Base-by-base conservation (phyloP, 2,888 invertebrate genomes). In the Eugnorisma glareosa region DNA sequence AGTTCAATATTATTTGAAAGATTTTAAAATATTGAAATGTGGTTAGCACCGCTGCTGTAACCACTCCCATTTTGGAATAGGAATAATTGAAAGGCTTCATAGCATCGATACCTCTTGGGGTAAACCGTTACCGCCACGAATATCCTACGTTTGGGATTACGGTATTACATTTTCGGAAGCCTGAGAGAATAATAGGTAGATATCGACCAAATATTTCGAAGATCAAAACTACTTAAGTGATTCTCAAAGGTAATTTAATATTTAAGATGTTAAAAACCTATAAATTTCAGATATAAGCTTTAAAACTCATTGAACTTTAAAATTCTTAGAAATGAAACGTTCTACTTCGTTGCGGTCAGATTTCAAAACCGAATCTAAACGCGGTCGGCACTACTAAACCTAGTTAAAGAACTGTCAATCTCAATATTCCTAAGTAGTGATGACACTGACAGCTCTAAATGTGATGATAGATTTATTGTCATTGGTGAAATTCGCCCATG, bases 61-160 rank as follows among this genome's bases (percentile, higher is more conserved):
- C n/a, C n/a, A 37, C 40, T 43, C 11, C 21, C 15, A 72, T 40
- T 66, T 79, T 40, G 15, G 4, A 73, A 54, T 67, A 54, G 35
- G 35, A 77, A 48, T 82, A 61, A 71, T 68, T 77, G n/a, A 67
- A 68, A 77, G 28, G 57, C 35, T 73, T 66, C 18, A 66, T 18
- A 66, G 48, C 28, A 40, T 24, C 21, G 21, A 63, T 57, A 43
- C 54, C 82, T 59, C 70, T 57, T 76, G 48, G 71, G 70, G 67
- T 51, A 37, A 71, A 59, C 81, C 83, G 68, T 77, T 76, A 82
- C 81, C 82, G 61, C 40, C 51, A 24, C 83, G 61, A 51, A 82
- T 70, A 71, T 82, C 70, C 80, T 67, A 31, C 57, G 57, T 71
- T 67, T 71, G 67, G 35, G 57, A 71, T 67, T 82, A 81, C 71